Evolutionary conservation across 1,140 invertebrate genomes (phyloP).

Genomic region (Holcopasites calliopsidis): DNA sequence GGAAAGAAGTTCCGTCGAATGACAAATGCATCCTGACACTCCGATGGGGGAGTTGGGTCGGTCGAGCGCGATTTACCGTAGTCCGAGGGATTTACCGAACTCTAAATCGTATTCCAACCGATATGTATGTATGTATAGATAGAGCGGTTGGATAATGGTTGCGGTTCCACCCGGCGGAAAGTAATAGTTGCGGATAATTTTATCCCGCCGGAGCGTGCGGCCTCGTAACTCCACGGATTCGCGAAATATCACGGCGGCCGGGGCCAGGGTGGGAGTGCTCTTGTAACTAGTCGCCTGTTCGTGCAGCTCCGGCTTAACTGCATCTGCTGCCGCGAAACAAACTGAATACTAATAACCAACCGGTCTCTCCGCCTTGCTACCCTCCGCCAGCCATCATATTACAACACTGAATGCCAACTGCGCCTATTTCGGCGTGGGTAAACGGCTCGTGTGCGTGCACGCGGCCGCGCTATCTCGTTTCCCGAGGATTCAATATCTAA

Average conservation of each 20-base stretch:
- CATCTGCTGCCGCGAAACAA: conserved; percentile 69
- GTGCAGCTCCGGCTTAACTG: conserved; percentile 63
- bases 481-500: conserved; percentile 10
- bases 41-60: too few relatives aligned
- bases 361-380: conserved; percentile 30
- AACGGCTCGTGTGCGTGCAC: not conserved
- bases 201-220: conserved; percentile 2
- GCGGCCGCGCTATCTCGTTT: not conserved
- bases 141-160: conserved; percentile 1
- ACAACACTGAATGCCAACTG: conserved; percentile 61
- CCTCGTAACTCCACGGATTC: conserved; percentile 31
- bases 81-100: not conserved
- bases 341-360: conserved; percentile 71
- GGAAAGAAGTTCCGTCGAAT: not conserved
- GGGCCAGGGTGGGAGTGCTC: not conserved
- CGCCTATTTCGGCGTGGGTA: conserved; percentile 28
- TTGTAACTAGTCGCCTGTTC: conserved; percentile 55
- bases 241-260: conserved; percentile 54
- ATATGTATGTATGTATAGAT: not conserved
- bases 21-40: conserved; percentile 5
- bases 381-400: conserved; percentile 35
- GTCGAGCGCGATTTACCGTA: not conserved
- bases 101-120: conserved; percentile 8
- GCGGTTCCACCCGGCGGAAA: conserved; percentile 1
- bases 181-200: conserved; percentile 53